These are phyloP conservation scores for Lordiphosa mommai DNA, from an alignment of 1,140 invertebrate genomes.

Conservation along the genomic window DNA sequence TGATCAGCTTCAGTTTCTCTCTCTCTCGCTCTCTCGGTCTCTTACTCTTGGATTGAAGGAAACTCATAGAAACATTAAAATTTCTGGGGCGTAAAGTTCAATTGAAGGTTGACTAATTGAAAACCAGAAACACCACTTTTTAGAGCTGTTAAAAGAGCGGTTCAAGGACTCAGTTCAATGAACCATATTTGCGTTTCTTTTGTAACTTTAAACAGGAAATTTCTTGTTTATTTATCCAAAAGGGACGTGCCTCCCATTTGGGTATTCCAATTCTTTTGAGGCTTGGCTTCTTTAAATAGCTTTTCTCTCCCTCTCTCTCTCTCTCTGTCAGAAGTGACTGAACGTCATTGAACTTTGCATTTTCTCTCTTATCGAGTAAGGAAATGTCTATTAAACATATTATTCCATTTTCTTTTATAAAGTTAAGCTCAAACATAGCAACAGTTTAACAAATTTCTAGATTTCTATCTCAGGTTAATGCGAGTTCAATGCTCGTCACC, in stretches of 20 bases:
- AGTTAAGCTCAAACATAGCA: background rate
- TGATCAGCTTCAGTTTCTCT: constrained; percentile 16
- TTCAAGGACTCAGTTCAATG: constrained; percentile 30
- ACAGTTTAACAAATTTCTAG: background rate
- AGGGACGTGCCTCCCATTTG: constrained; percentile 52
- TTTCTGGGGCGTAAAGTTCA: constrained; percentile 1
- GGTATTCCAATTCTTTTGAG: constrained; percentile 11
- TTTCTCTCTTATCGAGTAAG: constrained; percentile 4
- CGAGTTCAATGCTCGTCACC: constrained; percentile 38
- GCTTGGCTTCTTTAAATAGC: constrained; percentile 38
- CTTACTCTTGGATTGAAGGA: background rate
- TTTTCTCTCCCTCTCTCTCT: too few species aligned
- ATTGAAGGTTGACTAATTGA: constrained; percentile 30
- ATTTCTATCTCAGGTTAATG: constrained; percentile 4
- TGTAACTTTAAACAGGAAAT: constrained; percentile 1
- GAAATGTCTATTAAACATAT: background rate
- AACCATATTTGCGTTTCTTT: constrained; percentile 34
- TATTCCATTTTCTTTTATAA: background rate
- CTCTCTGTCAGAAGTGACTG: too few species aligned
- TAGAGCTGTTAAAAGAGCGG: background rate
- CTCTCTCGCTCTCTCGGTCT: constrained; percentile 3
- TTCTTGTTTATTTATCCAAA: constrained; percentile 25
- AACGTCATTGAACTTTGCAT: constrained; percentile 37
- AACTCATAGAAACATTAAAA: constrained; percentile 5
- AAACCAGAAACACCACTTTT: constrained; percentile 17